Evolutionary conservation across 2,113 vertebrate genomes (phyloP).

Genomic region (Aramus guarauna): DNA sequence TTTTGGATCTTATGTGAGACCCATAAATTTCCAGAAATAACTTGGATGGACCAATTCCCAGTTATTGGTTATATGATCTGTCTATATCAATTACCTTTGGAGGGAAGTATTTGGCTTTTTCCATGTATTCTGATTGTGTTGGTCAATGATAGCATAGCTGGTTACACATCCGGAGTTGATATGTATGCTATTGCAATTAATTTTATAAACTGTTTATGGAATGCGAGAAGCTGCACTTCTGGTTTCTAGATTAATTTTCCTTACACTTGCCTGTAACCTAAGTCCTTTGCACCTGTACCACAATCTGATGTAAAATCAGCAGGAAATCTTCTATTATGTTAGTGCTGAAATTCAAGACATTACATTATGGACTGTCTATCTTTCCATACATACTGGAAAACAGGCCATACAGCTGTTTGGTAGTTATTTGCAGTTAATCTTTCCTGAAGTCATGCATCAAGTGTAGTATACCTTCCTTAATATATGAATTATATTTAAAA

Average conservation of each 20-base stretch:
- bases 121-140: constrained; percentile 8
- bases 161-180: constrained; percentile 1
- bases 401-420: constrained; percentile 41
- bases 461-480: background rate
- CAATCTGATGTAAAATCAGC: constrained; percentile 58
- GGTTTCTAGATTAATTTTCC: constrained; percentile 64
- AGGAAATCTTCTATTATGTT: constrained; percentile 62
- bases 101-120: constrained; percentile 23
- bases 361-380: background rate
- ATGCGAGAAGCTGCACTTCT: constrained; percentile 62
- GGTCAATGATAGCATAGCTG: background rate
- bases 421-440: constrained; percentile 49
- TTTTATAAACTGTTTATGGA: constrained; percentile 59
- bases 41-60: constrained; percentile 9
- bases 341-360: constrained; percentile 53
- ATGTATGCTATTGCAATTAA: constrained; percentile 65
- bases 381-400: constrained; percentile 27
- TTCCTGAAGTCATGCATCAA: constrained; percentile 39
- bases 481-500: background rate
- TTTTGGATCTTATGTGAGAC: background rate
- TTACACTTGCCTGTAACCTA: constrained; percentile 43
- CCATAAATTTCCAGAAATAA: background rate
- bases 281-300: constrained; percentile 64
- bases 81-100: constrained; percentile 44
- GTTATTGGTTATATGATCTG: constrained; percentile 38